Evolutionary conservation across 2,888 invertebrate genomes (phyloP).

Genomic region (Rosalia funebris): DNA sequence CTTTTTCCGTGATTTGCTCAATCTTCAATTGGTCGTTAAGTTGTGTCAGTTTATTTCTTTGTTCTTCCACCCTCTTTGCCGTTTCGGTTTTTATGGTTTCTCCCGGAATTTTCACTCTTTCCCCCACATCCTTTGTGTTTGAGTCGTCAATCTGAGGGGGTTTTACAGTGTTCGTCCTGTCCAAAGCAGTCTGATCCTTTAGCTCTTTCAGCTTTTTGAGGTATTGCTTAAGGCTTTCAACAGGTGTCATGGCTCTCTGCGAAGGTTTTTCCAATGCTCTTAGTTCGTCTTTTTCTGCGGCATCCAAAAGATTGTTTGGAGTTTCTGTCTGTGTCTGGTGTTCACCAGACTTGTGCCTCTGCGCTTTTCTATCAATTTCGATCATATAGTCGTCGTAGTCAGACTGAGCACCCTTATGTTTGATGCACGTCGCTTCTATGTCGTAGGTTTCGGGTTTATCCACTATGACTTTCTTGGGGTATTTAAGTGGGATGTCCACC

Average conservation of each 20-base stretch:
- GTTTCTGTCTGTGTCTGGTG: not conserved
- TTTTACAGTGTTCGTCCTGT: not conserved
- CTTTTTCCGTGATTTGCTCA: too few species aligned
- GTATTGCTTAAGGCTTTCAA: constrained; percentile 22
- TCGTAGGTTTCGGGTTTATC: constrained; percentile 32
- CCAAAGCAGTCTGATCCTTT: constrained; percentile 25
- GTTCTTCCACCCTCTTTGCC: not conserved
- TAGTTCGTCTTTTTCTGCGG: not conserved
- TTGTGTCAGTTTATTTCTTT: not conserved
- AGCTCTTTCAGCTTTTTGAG: constrained; percentile 24
- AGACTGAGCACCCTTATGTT: constrained; percentile 18
- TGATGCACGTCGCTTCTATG: constrained; percentile 40
- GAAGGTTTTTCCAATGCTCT: not conserved
- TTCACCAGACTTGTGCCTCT: not conserved
- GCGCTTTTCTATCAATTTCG: not conserved
- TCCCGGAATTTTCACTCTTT: not conserved
- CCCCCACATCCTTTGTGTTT: not conserved
- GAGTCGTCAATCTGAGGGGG: not conserved
- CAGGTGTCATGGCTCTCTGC: not conserved
- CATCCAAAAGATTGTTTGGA: not conserved
- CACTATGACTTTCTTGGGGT: constrained; percentile 29
- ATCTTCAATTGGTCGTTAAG: too few species aligned
- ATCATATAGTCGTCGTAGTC: not conserved
- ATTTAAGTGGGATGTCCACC: constrained; percentile 1
- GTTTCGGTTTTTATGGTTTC: not conserved